phyloP scores from a whole-genome alignment of 2,797 vertebrate genomes.

The Notoglanidium macrostoma region DNA sequence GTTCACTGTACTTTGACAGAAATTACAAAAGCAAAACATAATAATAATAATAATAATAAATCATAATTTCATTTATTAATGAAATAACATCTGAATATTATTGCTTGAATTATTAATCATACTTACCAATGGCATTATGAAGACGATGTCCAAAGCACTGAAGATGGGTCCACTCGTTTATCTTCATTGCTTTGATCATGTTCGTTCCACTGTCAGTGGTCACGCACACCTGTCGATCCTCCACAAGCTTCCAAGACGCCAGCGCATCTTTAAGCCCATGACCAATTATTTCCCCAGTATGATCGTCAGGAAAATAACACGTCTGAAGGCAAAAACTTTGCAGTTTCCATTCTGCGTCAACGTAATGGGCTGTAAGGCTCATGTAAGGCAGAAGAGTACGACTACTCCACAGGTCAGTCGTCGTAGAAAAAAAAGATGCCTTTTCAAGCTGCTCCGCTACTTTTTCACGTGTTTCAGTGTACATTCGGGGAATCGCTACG shows the following conservation, averaged over 20 bases:
- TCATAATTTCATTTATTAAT: too few relatives aligned
- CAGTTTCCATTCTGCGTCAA: background rate
- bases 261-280: constrained; percentile 11
- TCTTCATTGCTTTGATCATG: constrained; percentile 25
- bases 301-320: background rate
- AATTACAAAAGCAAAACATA: too few relatives aligned
- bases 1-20: too few relatives aligned
- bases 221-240: constrained; percentile 23
- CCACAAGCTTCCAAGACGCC: constrained; percentile 12
- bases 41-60: too few relatives aligned
- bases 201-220: constrained; percentile 23
- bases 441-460: background rate
- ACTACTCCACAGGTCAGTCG: constrained; percentile 39
- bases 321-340: constrained; percentile 1
- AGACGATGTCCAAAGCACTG: constrained; percentile 8
- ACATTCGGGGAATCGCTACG: constrained; percentile 13
- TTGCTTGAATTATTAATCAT: too few relatives aligned
- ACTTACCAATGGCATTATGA: too few relatives aligned
- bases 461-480: constrained; percentile 7
- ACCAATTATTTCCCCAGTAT: constrained; percentile 2
- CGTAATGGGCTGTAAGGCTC: background rate
- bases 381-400: constrained; percentile 37
- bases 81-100: too few relatives aligned
- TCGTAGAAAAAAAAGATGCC: constrained; percentile 17
- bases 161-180: constrained; percentile 25